Evolutionary conservation across 2,797 vertebrate genomes (phyloP), one percentile per base, ranked within the genome.

Genomic region (Steatocranus sp.): DNA sequence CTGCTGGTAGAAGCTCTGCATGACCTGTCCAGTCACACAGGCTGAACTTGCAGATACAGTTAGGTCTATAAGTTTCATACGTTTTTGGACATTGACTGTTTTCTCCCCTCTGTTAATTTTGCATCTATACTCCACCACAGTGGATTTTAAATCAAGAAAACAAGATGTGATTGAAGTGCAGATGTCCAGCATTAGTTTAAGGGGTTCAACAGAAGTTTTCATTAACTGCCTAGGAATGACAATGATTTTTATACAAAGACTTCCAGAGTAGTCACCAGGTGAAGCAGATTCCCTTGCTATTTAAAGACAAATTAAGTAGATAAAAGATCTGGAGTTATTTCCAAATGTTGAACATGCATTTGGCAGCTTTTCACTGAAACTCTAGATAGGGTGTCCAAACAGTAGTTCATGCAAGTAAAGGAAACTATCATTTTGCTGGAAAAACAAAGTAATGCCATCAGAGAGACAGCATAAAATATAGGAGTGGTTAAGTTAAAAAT

Each of bases 1-100:
- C 95, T 95, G 82, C 87, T 94, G 95, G 93, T 54, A 82, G 85
- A 34, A 38, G n/a, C 18, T 41, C 9, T 25, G 84, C 48, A 90
- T 78, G 50, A 58, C 30, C 20, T 8, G 23, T 75, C 79, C 41
- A 17, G 20, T 23, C 30, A 41, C n/a, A 46, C 2, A 4, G 5
- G 11, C 78, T 75, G 7, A n/a, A 27, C 3, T 11, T 17, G 41
- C 4, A n/a, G 12, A 38, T 11, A n/a, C 46, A 12, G 23, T 70
- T 17, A 43, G 23, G 9, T 46, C 66, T 41, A 68, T 4, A 43
- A 30, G 15, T 18, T 70, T 46, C 12, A 68, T 43, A 11, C 4
- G 6, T 27, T 70, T 46, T 18, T 43, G 66, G 23, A 46, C 15
- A 70, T n/a, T n/a, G 30, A 61, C 56, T 5, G 30, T 34, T 58